phyloP scores from a whole-genome alignment of 2,113 vertebrate species.

The Rhegmatorhina hoffmannsi region DNA sequence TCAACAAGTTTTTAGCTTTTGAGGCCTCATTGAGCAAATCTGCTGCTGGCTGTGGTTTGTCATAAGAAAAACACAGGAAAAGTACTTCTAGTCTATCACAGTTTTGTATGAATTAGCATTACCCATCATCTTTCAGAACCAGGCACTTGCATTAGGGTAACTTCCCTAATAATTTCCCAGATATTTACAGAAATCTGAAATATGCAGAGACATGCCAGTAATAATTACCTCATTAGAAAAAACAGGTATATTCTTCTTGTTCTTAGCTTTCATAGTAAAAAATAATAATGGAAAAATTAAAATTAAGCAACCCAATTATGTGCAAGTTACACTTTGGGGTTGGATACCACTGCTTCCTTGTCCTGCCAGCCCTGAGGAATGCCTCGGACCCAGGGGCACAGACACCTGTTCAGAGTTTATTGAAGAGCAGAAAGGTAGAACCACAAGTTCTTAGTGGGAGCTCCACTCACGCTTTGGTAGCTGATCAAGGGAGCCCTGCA shows the following conservation, averaged over 20 bases:
- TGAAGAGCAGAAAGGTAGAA: conserved; percentile 43
- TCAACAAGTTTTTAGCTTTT: neutral
- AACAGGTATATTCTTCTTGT: neutral
- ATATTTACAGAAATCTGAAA: conserved; percentile 38
- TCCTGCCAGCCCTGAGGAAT: conserved; percentile 6
- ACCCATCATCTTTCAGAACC: neutral
- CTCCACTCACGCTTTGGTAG: neutral
- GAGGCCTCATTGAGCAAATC: neutral
- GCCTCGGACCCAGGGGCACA: neutral
- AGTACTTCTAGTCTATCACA: conserved; percentile 26
- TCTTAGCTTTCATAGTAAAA: conserved; percentile 25
- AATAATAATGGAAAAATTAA: conserved; percentile 5
- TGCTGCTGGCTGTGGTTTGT: neutral
- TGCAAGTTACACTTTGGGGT: neutral
- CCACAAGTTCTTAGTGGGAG: conserved; percentile 6
- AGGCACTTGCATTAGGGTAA: neutral
- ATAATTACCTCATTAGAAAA: neutral
- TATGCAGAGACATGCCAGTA: conserved; percentile 3
- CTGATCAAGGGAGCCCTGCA: neutral
- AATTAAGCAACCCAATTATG: neutral
- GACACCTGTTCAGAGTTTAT: neutral
- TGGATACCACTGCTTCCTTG: neutral
- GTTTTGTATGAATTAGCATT: conserved; percentile 23
- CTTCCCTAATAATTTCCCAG: neutral
- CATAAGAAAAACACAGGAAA: neutral